Base-by-base conservation (phyloP, 2,888 invertebrate species). In the Ecdyonurus torrentis region DNA sequence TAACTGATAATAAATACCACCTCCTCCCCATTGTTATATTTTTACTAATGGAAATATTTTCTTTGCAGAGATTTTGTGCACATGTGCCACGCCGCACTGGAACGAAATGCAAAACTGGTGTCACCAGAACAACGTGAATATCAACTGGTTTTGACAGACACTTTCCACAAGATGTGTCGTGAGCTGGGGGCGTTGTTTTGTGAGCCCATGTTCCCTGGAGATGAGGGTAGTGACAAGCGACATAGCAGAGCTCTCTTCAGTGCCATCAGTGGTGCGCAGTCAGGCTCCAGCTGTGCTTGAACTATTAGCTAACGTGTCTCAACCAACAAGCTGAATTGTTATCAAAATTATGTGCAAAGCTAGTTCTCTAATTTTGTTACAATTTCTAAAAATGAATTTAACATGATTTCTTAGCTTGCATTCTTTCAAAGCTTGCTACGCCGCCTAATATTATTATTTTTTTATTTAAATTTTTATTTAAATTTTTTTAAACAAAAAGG, bases 121-220 rank as follows among this genome's bases (percentile, higher is more conserved):
- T 84, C 85, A 66, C 82, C 85, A 2, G 96, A 96, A 75, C 96
- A 96, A 74, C 83, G 86, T 61, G 89, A 94, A 68, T 97, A 97
- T 73, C 97, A 97, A 71, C 89, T 90, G 72, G 89, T 89, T 3
- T 76, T 96, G 50, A 85, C 89, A 69, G 81, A 86, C 58, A 94
- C 93, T 75, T 94, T 90, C 76, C 86, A 86, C 71, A 91, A 92
- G 70, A 79, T 95, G 61, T 90, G 91, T 69, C 82, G 84, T 63
- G 86, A 86, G 15, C 78, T 94, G 37, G 84, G 88, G 58, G 79
- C 80, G 50, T 76, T 91, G 66, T 79, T 91, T 66, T 87, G 87
- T 0, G 89, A 90, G 71, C 82, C 87, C 0, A 76, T 90, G 60
- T 80, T 81, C 79, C 79, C 80, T 1, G 80, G 80, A 66, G 80